Conservation (phyloP, 2,797 vertebrate genomes). For the Synaphobranchus kaupii region DNA sequence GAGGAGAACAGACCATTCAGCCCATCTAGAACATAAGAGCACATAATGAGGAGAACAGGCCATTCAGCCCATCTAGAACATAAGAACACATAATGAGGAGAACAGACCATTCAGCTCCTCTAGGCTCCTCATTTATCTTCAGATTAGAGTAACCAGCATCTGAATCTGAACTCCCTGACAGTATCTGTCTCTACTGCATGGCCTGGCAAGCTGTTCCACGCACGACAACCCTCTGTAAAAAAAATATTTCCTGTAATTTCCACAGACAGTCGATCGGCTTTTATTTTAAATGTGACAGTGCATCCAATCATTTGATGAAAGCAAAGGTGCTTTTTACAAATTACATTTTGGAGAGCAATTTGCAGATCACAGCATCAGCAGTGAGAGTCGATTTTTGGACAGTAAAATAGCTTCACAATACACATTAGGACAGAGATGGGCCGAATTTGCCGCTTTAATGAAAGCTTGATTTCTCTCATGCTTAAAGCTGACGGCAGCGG, state of each 20-base stretch:
- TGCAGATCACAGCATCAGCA: neutral
- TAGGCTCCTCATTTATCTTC: too few species aligned
- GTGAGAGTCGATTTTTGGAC: neutral
- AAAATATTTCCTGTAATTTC: neutral
- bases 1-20: too few species aligned
- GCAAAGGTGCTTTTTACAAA: neutral
- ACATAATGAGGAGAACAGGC: too few species aligned
- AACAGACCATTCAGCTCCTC: too few species aligned
- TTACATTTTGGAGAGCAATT: neutral
- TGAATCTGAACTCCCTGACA: too few species aligned
- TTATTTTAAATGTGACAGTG: constrained; percentile 12
- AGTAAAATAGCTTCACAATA: neutral
- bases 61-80: too few species aligned
- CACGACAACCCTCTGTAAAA: neutral
- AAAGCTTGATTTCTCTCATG: neutral
- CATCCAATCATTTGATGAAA: neutral
- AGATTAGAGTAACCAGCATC: too few species aligned
- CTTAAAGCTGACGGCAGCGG: neutral
- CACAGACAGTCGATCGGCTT: neutral
- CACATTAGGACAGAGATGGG: neutral
- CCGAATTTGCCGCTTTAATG: neutral
- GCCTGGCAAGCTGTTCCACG: neutral
- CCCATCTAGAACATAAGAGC: too few species aligned
- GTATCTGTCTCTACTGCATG: too few species aligned
- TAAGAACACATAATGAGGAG: too few species aligned